These are phyloP conservation scores for Echinarachnius parma DNA, from an alignment of 53 echinoderm and acorn worm genomes.

Conservation along the genomic window DNA sequence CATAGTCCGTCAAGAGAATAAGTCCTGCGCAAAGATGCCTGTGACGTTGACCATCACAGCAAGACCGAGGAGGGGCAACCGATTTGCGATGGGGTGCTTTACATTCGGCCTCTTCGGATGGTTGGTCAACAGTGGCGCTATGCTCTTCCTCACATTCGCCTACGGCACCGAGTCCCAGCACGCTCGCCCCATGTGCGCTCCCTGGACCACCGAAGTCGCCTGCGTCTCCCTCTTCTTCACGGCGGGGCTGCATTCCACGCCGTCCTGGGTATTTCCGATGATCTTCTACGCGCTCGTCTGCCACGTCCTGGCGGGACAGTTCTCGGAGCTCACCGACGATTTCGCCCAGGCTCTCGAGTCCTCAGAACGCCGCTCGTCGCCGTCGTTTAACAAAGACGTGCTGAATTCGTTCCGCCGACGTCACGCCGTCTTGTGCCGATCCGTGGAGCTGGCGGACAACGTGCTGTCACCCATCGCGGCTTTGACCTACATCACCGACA, in stretches of 20 bases:
- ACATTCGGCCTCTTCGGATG: not conserved
- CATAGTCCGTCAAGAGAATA: not conserved
- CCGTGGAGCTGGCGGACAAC: slow-evolving; percentile 15
- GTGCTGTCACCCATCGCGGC: slow-evolving; percentile 19
- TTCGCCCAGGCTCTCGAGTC: not conserved
- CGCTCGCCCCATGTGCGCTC: not conserved
- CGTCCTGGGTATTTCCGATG: not conserved
- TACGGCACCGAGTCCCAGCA: not conserved
- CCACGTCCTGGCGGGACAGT: slow-evolving; percentile 4
- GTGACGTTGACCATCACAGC: not conserved
- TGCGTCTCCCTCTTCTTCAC: not conserved
- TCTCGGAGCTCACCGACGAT: not conserved
- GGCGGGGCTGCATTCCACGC: not conserved
- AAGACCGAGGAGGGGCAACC: not conserved
- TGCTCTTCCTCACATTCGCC: slow-evolving; percentile 6
- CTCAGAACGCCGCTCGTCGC: not conserved
- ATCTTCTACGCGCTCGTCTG: slow-evolving; percentile 6
- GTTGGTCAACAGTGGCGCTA: not conserved
- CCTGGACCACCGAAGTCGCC: not conserved
- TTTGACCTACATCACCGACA: not conserved
- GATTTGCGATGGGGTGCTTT: not conserved
- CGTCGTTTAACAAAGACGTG: not conserved
- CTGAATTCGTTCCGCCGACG: slow-evolving; percentile 8
- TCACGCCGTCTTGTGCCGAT: not conserved
- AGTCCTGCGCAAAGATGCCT: not conserved